Conservation (phyloP, 2,888 invertebrate species). For the Tanytarsus gracilentus region DNA sequence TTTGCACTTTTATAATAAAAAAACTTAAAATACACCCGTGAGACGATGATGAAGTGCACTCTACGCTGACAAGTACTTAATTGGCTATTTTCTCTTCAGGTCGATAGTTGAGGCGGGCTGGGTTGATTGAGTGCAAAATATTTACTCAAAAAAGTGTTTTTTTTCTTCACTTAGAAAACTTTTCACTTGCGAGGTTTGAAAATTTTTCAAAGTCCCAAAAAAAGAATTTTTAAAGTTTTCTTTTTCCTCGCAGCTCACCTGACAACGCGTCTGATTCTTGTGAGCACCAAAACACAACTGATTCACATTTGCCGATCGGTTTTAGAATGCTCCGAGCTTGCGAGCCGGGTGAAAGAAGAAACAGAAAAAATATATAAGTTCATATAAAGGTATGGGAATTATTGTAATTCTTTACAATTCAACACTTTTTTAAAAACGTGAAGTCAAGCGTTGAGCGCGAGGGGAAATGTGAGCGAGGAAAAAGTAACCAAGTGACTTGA, state of each 20-base stretch:
- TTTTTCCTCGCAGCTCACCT: conserved; percentile 16
- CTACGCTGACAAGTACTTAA: no score
- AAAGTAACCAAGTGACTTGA: conserved; percentile 2
- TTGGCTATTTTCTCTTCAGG: no score
- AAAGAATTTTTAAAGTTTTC: conserved; percentile 21
- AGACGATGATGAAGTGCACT: no score
- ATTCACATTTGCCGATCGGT: conserved; percentile 23
- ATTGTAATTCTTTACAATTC: conserved; percentile 3
- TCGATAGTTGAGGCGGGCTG: no score
- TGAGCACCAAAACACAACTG: conserved; percentile 27
- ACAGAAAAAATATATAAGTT: background rate
- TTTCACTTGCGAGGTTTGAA: no score
- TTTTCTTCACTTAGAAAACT: no score
- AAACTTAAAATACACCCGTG: no score
- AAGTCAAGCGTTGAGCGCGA: background rate
- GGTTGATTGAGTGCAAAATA: no score
- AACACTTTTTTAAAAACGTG: background rate
- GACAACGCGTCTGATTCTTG: conserved; percentile 11
- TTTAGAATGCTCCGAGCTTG: conserved; percentile 10
- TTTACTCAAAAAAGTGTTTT: no score
- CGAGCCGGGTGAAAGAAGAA: background rate
- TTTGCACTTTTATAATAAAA: no score
- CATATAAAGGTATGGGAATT: background rate
- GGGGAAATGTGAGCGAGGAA: conserved; percentile 2
- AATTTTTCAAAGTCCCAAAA: conserved; percentile 5